Base-by-base conservation (phyloP, 92 coral and sea anemone genomes). In the Phymanthus crucifer region DNA sequence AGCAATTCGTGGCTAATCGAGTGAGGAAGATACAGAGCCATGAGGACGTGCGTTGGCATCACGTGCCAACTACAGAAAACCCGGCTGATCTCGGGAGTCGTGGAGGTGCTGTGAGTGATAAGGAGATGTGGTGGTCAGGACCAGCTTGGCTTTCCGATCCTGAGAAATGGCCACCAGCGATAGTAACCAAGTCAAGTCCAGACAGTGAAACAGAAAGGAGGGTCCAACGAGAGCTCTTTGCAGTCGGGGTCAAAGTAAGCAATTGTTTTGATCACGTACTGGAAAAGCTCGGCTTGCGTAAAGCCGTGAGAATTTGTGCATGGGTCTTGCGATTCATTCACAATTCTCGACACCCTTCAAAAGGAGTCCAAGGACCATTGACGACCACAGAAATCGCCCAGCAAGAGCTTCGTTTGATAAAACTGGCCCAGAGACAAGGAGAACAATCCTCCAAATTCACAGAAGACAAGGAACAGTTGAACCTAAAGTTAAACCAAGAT, bases 11-110 rank as follows among this genome's bases (percentile, higher is more conserved):
- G 26, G 84, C 86, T 29, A 87, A 90, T 73, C 89, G 89, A 57
- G 94, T 87, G 29, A 31, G 75, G 21, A 90, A 90, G 76, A 90
- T 90, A 40, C 88, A 79, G 40, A 66, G 75, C 18, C 90, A 90
- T 77, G 61, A 32, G 35, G 74, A 76, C 23, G 72, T 70, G 34
- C 73, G 43, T 37, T 87, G 91, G 91, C 88, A 73, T 73, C 89
- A 90, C 71, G 94, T 86, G 21, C 90, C 86, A 31, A 83, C 94
- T 1, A 32, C 64, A 38, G 78, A 80, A 5, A 83, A 90, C 71
- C 90, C 93, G 0, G 90, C 90, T n/a, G 90, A 90, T 71, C 86
- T 90, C 38, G 90, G 90, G 35, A 86, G 90, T 68, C 88, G 90
- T 21, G 87, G 93, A 26, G 88, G 93, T 8, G 50, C 67, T 72